A percentile compares a stretch with the other conserved stretches of the same genome.
Conservation (phyloP, 2,888 invertebrate genomes). For the Leucania comma region DNA sequence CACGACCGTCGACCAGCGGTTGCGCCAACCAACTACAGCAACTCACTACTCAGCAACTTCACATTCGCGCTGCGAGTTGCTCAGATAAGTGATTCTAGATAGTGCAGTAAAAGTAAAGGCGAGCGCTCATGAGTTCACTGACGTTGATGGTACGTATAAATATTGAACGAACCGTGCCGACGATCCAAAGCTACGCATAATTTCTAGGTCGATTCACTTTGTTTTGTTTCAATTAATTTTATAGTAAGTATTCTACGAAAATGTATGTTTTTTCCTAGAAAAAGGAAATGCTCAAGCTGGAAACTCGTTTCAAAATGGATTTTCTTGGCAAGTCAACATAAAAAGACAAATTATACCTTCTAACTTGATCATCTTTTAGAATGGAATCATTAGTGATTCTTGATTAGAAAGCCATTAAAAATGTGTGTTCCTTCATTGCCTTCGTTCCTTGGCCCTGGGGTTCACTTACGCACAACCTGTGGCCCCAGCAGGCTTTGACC, state of each 20-base stretch:
- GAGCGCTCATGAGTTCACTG: slow-evolving; percentile 68
- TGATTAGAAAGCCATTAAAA: slow-evolving; percentile 8
- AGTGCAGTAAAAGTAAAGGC: slow-evolving; percentile 80
- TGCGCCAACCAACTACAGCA: slow-evolving; percentile 77
- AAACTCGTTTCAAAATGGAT: not conserved
- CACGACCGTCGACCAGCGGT: slow-evolving; percentile 79
- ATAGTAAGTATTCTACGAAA: not conserved
- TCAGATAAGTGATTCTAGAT: slow-evolving; percentile 87
- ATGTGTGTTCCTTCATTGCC: no score
- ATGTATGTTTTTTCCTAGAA: not conserved
- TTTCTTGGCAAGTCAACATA: no score
- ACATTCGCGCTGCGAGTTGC: slow-evolving; percentile 74
- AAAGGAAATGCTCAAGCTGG: not conserved
- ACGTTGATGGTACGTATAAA: slow-evolving; percentile 67
- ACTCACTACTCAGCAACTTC: slow-evolving; percentile 30
- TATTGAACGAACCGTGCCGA: slow-evolving; percentile 62
- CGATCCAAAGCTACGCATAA: slow-evolving; percentile 50
- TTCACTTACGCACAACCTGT: no score
- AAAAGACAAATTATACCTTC: not conserved
- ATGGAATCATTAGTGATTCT: slow-evolving; percentile 2
- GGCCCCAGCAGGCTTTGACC: no score
- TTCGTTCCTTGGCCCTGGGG: no score
- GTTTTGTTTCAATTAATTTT: slow-evolving; percentile 28
- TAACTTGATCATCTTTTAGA: not conserved
- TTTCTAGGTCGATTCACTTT: slow-evolving; percentile 56